phyloP scores from a whole-genome alignment of 2,113 vertebrate species.

The Zeus faber region DNA sequence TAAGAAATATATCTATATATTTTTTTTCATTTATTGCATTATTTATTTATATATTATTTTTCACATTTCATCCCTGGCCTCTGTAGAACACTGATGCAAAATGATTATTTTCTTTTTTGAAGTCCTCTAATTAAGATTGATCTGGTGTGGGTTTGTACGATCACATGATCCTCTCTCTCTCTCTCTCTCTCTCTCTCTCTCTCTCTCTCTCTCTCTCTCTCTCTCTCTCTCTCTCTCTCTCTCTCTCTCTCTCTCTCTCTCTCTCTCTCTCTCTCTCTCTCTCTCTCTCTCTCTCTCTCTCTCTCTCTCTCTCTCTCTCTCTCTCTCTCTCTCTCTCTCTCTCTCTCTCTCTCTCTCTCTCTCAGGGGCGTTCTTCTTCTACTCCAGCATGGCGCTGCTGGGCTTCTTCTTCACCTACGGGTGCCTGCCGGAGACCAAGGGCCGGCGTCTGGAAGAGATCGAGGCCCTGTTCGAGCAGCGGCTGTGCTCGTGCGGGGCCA shows the following conservation, averaged over 20 bases:
- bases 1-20: no score
- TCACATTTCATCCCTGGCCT: no score
- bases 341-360: not conserved
- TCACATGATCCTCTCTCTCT: not conserved
- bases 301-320: not conserved
- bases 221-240: not conserved
- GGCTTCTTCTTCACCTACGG: slow-evolving; percentile 91
- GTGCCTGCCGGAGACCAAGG: slow-evolving; percentile 97
- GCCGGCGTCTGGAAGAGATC: slow-evolving; percentile 92
- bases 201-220: not conserved
- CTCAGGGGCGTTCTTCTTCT: slow-evolving; percentile 95
- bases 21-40: no score
- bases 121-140: no score
- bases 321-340: slow-evolving; percentile 6
- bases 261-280: not conserved
- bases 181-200: not conserved
- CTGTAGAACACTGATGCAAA: no score
- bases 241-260: not conserved
- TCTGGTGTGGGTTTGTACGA: no score
- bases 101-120: no score
- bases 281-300: not conserved
- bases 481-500: slow-evolving; percentile 90
- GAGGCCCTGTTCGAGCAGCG: slow-evolving; percentile 91
- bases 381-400: slow-evolving; percentile 84
- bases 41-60: no score